A percentile compares a stretch with the other conserved stretches of the same genome.
Conservation (phyloP, 2,888 invertebrate species). For the Zelleria hepariella region DNA sequence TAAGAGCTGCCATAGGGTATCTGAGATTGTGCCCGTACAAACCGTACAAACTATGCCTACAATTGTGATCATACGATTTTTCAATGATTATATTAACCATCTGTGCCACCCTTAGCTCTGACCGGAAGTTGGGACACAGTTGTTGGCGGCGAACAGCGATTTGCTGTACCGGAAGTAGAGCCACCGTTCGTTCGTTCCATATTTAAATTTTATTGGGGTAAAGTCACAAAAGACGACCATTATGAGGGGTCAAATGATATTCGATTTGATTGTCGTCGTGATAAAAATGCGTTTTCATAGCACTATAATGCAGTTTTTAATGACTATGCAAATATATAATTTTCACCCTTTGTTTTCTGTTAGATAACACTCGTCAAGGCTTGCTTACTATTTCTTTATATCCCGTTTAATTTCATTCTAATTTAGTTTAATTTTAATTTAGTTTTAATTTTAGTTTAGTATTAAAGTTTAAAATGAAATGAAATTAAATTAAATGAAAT, state of each 20-base stretch:
- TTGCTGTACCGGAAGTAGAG: slow-evolving; percentile 65
- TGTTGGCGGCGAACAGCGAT: slow-evolving; percentile 62
- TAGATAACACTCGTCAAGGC: no score
- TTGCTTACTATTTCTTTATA: no score
- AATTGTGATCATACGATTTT: no score
- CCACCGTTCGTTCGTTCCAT: slow-evolving; percentile 57
- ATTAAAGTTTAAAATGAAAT: no score
- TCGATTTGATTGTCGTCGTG: not conserved
- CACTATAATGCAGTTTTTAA: not conserved
- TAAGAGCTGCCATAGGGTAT: no score
- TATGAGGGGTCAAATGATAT: not conserved
- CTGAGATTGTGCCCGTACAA: no score
- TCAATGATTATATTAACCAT: slow-evolving; percentile 26
- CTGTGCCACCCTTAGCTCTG: slow-evolving; percentile 58
- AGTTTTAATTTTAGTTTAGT: no score
- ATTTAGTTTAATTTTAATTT: no score
- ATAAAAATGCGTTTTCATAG: not conserved
- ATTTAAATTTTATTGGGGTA: slow-evolving; percentile 50
- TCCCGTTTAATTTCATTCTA: no score
- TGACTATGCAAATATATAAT: not conserved
- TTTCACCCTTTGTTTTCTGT: not conserved
- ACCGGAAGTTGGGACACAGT: slow-evolving; percentile 66
- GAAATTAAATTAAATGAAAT: no score
- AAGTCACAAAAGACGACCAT: not conserved
- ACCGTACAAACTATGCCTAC: slow-evolving; percentile 44